Evolutionary conservation across 2,113 vertebrate species (phyloP).

Genomic region (Mola mola): DNA sequence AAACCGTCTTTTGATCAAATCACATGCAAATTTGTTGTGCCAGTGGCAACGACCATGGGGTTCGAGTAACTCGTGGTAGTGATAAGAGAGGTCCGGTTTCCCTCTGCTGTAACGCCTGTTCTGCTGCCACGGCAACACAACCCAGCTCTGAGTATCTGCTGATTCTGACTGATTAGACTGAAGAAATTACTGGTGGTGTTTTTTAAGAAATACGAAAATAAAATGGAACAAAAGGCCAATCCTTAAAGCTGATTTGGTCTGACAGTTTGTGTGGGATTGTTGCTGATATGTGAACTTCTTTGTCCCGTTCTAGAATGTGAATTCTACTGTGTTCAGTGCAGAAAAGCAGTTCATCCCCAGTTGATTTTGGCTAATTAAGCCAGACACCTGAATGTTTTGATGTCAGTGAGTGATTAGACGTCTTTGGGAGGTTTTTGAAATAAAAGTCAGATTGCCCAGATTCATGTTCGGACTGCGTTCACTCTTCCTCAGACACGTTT

Average conservation of each 20-base stretch:
- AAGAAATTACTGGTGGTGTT: slow-evolving; percentile 59
- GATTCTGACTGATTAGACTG: slow-evolving; percentile 61
- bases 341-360: slow-evolving; percentile 39
- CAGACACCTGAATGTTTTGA: slow-evolving; percentile 67
- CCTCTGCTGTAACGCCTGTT: slow-evolving; percentile 30
- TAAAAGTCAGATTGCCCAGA: slow-evolving; percentile 49
- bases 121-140: slow-evolving; percentile 23
- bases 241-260: slow-evolving; percentile 44
- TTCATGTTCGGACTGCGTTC: slow-evolving; percentile 13
- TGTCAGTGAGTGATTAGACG: slow-evolving; percentile 69
- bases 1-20: slow-evolving; percentile 48
- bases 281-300: slow-evolving; percentile 57
- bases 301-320: slow-evolving; percentile 43
- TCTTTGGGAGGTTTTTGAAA: slow-evolving; percentile 54
- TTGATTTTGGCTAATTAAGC: slow-evolving; percentile 70
- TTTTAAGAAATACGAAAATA: slow-evolving; percentile 43
- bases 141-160: slow-evolving; percentile 49
- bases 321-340: slow-evolving; percentile 45
- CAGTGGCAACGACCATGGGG: slow-evolving; percentile 44
- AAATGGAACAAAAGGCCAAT: slow-evolving; percentile 28
- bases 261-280: slow-evolving; percentile 49
- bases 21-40: slow-evolving; percentile 52
- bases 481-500: slow-evolving; percentile 41
- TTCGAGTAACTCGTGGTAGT: slow-evolving; percentile 56
- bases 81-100: slow-evolving; percentile 21